Conservation (phyloP, 1,140 invertebrate genomes). For the Vanessa atalanta region DNA sequence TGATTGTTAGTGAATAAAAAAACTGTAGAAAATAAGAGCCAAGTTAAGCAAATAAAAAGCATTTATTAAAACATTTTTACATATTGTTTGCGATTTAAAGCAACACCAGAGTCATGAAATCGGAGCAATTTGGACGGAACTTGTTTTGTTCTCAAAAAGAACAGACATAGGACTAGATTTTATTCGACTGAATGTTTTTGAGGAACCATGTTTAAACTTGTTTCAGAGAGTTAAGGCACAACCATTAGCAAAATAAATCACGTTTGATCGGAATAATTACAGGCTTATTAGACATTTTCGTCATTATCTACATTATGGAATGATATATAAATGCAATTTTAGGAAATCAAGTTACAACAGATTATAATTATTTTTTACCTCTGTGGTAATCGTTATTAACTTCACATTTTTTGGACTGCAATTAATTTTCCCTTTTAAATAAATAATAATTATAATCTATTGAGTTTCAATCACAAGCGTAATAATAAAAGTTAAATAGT, state of each 20-base stretch:
- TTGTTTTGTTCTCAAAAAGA: conserved; percentile 59
- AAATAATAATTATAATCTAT: conserved; percentile 15
- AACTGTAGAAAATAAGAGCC: neutral
- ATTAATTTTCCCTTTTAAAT: neutral
- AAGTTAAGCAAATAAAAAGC: conserved; percentile 35
- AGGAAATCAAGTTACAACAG: conserved; percentile 10
- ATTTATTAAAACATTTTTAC: conserved; percentile 47
- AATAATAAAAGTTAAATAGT: neutral
- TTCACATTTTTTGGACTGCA: neutral
- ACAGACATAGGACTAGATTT: conserved; percentile 69
- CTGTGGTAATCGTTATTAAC: neutral
- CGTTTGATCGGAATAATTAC: conserved; percentile 5
- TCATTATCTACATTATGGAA: conserved; percentile 24
- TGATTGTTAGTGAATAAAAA: neutral
- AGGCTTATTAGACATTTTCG: conserved; percentile 9
- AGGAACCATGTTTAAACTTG: conserved; percentile 64
- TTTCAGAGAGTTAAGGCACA: conserved; percentile 71
- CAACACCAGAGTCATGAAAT: conserved; percentile 44
- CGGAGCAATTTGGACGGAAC: conserved; percentile 78
- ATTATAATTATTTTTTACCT: conserved; percentile 3
- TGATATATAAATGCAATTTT: conserved; percentile 20
- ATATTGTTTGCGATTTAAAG: conserved; percentile 25
- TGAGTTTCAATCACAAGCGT: neutral
- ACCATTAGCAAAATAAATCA: conserved; percentile 49
- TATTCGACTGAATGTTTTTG: conserved; percentile 53